Percentiles rank a stretch among this genome's conserved stretches.
phyloP scores from a whole-genome alignment of 2,888 invertebrate species.

The Thera britannica region DNA sequence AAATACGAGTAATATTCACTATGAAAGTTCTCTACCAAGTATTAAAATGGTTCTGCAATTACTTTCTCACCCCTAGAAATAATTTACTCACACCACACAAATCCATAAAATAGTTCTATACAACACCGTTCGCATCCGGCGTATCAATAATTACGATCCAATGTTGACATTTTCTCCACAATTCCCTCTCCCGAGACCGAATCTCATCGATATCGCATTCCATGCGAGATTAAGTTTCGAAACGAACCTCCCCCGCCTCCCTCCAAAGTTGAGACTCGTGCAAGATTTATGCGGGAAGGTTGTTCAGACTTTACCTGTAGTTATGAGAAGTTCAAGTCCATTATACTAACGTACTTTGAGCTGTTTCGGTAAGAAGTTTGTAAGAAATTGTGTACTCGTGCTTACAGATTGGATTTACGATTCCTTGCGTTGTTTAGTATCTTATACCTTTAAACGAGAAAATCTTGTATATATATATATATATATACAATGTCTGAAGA shows the following conservation, averaged over 20 bases:
- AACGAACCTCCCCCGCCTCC: slow-evolving; percentile 49
- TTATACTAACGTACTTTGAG: slow-evolving; percentile 15
- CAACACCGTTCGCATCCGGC: slow-evolving; percentile 45
- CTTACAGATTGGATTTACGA: background rate
- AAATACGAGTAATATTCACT: too few species aligned
- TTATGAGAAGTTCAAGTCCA: background rate
- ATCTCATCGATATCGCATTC: slow-evolving; percentile 72
- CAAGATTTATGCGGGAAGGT: slow-evolving; percentile 51
- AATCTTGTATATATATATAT: too few species aligned
- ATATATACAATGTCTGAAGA: too few species aligned
- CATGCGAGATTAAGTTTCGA: slow-evolving; percentile 69
- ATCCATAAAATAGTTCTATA: slow-evolving; percentile 34
- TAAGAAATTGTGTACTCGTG: background rate
- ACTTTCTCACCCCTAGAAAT: slow-evolving; percentile 29
- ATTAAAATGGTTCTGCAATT: background rate
- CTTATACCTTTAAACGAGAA: too few species aligned
- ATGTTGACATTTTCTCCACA: slow-evolving; percentile 72
- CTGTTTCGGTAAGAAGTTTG: background rate
- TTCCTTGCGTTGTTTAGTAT: background rate
- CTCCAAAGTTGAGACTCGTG: slow-evolving; percentile 51
- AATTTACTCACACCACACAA: slow-evolving; percentile 33
- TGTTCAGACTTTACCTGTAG: slow-evolving; percentile 20
- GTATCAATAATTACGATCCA: slow-evolving; percentile 59
- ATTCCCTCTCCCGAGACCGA: slow-evolving; percentile 47
- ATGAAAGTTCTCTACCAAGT: too few species aligned